Base-by-base conservation (phyloP, 2,888 invertebrate species). In the Teinopalpus imperialis region DNA sequence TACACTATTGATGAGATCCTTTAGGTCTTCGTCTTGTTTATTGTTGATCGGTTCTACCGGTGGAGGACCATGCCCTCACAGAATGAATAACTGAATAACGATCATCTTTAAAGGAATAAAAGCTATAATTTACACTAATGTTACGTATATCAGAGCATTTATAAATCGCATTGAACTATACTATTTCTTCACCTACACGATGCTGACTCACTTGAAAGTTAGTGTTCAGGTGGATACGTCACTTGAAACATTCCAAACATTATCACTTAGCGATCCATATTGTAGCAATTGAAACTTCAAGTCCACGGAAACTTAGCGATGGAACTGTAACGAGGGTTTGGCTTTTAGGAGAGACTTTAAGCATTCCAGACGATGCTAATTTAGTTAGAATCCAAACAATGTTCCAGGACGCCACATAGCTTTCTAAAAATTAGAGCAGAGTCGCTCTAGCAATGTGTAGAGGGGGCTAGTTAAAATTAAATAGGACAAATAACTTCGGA, bases 211-310 rank as follows among this genome's bases (percentile, higher is more conserved):
- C 32, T 39, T 7, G 40, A 40, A 40, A 45, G 26, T 40, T 45
- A 6, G 8, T 21, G 21, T 27, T 40, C 40, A 40, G 44, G 40
- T 41, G 32, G 27, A 29, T 29, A 40, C 44, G 48, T 49, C 44
- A 49, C 44, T 44, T 31, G 9, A 29, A 41, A 49, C 44, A 49
- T 44, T 49, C 44, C 40, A 41, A 44, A 40, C 44, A 49, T 49
- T 44, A 44, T 49, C 44, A 49, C 44, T 40, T 45, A 45, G 40
- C 40, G 32, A 39, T 39, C 45, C 39, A 39, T 45, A 42, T 42
- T 42, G 45, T 27, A 20, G 39, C 39, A 34, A 34, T 45, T 45
- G 45, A 40, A 45, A 45, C 45, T 45, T 45, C 39, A 14, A 26
- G 45, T 34, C 26, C 18, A 44, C 37, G 32, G 32, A 24, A 50